Percentiles rank a stretch among this genome's conserved stretches.
Evolutionary conservation across 2,888 invertebrate genomes (phyloP).

Genomic region (Ditula angustiorana): DNA sequence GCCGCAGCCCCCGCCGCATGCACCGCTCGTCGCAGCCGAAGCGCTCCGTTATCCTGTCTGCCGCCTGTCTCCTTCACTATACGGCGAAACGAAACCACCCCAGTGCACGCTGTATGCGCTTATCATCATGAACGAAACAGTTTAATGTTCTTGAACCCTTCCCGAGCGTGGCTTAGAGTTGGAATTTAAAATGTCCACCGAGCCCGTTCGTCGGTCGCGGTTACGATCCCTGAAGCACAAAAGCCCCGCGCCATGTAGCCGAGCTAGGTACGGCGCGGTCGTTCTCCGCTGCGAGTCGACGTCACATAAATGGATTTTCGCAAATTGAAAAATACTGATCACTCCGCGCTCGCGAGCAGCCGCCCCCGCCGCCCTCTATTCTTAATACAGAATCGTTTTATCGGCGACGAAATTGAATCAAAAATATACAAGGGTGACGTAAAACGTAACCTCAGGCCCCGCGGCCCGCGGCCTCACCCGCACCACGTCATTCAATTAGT

Average conservation of each 20-base stretch:
- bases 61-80: not conserved
- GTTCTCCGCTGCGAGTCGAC: not conserved
- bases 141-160: not conserved
- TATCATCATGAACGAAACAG: not conserved
- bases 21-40: not conserved
- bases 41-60: not conserved
- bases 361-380: too few species aligned
- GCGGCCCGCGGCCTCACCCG: too few species aligned
- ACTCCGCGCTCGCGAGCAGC: not conserved
- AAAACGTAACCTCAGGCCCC: not conserved
- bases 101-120: not conserved
- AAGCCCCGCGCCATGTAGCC: not conserved
- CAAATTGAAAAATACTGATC: constrained; percentile 20
- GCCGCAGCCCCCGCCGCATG: not conserved
- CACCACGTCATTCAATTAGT: not conserved
- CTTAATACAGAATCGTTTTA: constrained; percentile 14
- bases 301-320: not conserved
- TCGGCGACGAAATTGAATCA: constrained; percentile 13
- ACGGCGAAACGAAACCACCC: not conserved
- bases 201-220: not conserved
- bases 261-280: not conserved
- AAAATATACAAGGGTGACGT: not conserved
- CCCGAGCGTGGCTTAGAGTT: not conserved
- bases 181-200: not conserved
- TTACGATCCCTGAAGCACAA: not conserved